These are phyloP conservation scores for Pollimyrus isidori DNA, from an alignment of 2,113 vertebrate genomes.

Conservation along the genomic window DNA sequence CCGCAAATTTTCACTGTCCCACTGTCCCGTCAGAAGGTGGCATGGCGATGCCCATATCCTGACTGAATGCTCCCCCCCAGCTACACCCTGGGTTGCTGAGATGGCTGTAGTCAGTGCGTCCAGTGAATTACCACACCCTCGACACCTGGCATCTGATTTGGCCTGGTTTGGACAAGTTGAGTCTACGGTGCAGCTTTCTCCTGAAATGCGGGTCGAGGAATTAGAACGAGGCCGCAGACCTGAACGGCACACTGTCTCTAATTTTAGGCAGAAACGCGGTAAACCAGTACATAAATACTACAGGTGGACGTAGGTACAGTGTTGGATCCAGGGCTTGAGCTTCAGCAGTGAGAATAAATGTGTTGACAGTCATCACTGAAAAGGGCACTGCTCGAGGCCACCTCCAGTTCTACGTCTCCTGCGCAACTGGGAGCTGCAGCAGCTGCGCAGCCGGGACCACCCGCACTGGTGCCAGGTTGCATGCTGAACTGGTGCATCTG, in stretches of 20 bases:
- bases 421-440: not conserved
- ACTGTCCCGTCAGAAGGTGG: not conserved
- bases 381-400: not conserved
- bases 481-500: constrained; percentile 18
- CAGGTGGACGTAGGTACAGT: not conserved
- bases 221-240: not conserved
- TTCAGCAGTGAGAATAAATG: not conserved
- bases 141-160: not conserved
- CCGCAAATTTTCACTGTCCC: not conserved
- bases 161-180: not conserved
- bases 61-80: not conserved
- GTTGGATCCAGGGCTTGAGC: not conserved
- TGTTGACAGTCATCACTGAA: not conserved
- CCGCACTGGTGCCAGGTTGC: constrained; percentile 12
- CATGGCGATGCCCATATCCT: not conserved
- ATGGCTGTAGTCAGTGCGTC: not conserved
- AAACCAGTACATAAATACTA: not conserved
- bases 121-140: not conserved
- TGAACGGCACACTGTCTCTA: not conserved
- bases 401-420: not conserved
- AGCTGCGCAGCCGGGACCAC: not conserved
- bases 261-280: not conserved
- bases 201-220: not conserved
- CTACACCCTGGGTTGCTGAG: not conserved
- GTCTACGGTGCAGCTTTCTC: not conserved